phyloP scores from a whole-genome alignment of 2,113 vertebrate species.

The Rhabdomys dilectus region DNA sequence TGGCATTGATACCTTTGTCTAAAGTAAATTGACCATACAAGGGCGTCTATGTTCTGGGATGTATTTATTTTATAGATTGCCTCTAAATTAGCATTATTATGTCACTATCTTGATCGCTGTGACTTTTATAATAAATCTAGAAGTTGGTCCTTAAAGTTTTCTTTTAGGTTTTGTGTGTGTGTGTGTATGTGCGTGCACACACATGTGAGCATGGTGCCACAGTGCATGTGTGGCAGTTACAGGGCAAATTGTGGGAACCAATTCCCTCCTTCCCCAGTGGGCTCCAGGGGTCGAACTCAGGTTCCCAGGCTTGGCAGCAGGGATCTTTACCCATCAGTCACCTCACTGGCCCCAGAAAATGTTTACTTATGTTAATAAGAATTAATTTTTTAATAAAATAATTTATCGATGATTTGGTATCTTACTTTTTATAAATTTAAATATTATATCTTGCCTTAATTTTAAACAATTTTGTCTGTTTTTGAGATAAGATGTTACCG shows the following conservation, averaged over 20 bases:
- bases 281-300: not conserved
- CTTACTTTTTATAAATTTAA: constrained; percentile 18
- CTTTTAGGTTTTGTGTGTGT: too few species aligned
- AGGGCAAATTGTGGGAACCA: not conserved
- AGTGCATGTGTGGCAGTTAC: not conserved
- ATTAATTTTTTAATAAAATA: not conserved
- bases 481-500: not conserved
- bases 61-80: not conserved
- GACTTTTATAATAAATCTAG: not conserved
- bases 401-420: not conserved
- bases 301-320: not conserved
- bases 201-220: not conserved
- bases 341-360: not conserved
- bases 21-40: not conserved
- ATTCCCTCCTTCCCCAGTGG: not conserved
- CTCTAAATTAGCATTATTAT: not conserved
- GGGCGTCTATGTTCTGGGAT: not conserved
- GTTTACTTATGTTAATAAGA: constrained; percentile 17
- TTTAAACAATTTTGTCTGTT: not conserved
- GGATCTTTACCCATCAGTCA: not conserved
- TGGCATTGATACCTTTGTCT: not conserved
- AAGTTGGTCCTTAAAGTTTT: not conserved
- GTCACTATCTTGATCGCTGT: not conserved
- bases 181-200: too few species aligned
- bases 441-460: constrained; percentile 24